A percentile compares a stretch with the other conserved stretches of the same genome.
phyloP scores from a whole-genome alignment of 2,113 vertebrate species.

The Callaeas wilsoni region DNA sequence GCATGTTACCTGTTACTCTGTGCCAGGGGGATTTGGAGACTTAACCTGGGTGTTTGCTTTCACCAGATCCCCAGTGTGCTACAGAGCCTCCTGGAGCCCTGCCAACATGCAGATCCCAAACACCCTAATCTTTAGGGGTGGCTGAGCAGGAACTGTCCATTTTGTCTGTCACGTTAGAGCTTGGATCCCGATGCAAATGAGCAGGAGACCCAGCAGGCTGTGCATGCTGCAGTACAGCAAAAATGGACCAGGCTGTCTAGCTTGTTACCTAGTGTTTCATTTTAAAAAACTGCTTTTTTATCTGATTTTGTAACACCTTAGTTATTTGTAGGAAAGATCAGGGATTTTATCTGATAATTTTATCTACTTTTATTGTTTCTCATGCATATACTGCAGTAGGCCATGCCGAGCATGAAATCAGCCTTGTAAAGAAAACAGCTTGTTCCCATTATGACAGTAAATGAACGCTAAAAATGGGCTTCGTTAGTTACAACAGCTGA shows the following conservation, averaged over 20 bases:
- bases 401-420: not conserved
- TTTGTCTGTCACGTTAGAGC: not conserved
- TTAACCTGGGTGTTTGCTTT: accelerated
- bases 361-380: not conserved
- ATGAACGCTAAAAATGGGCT: not conserved
- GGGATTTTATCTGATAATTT: not conserved
- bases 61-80: not conserved
- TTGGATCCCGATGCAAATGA: not conserved
- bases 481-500: not conserved
- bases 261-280: not conserved
- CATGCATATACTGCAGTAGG: not conserved
- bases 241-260: not conserved
- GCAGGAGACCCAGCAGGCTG: not conserved
- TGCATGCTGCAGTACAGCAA: not conserved
- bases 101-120: not conserved
- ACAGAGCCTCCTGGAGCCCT: not conserved
- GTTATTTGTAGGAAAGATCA: not conserved
- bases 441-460: not conserved
- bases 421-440: not conserved
- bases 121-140: not conserved
- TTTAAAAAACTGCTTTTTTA: not conserved
- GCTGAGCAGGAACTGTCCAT: not conserved
- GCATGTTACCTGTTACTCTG: not conserved
- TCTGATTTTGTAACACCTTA: not conserved
- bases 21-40: not conserved